Base-by-base conservation (phyloP, 2,888 invertebrate species). In the Phoenoteleia sp. region DNA sequence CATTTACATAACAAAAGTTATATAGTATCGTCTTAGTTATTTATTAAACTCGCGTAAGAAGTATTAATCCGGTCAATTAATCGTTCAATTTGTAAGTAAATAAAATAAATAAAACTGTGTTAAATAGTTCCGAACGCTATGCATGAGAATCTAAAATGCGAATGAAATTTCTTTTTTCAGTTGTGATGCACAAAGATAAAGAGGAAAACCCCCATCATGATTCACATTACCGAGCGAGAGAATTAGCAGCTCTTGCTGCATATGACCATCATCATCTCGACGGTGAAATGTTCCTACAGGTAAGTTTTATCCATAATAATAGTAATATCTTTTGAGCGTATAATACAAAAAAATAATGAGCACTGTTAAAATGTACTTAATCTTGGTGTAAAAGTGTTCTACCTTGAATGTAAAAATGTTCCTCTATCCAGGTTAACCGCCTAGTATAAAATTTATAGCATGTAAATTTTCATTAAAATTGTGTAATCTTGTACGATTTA, bases 241-340 rank as follows among this genome's bases (percentile, higher is more conserved):
- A 97, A 92, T 95, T 98, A 94, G 96, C 97, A 39, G 97, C 97
- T 82, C 95, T 98, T 92, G 96, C 97, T 64, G 97, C 97, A 81
- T 98, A 97, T 94, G 98, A 98, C 94, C 98, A 98, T 94, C 96
- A 97, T 90, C 96, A 98, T 94, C 96, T 98, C 88, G 98, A 98
- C 94, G 98, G 98, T 89, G 98, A 98, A 95, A 97, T 98, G 97
- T 98, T 98, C 95, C 95, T 98, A 91, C 98, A 98, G 97, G 98
- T 98, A 95, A 95, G 25, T 66, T 56, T 42, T 66, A 29, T 64
- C 15, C 17, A 72, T 60, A 74, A 62, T 29, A 62, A 23, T 47
- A 21, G 7, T 72, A 36, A 21, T n/a, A n/a, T n/a, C n/a, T n/a
- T n/a, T n/a, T n/a, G n/a, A n/a, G n/a, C n/a, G n/a, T n/a, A n/a